These are phyloP conservation scores for Chydorus sphaericus DNA, from an alignment of 2,888 invertebrate genomes.

Conservation along the genomic window DNA sequence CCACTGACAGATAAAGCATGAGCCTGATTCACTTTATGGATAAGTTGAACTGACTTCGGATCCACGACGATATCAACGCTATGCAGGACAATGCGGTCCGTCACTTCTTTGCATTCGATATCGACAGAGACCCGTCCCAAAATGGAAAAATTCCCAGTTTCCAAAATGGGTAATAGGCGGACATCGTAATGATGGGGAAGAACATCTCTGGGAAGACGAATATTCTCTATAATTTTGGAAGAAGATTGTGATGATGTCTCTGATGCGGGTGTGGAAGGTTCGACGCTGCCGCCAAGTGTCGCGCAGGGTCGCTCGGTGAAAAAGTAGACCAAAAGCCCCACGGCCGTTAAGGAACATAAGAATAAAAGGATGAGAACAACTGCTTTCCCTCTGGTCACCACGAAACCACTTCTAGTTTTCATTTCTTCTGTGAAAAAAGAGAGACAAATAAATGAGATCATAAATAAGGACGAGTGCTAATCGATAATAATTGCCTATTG, in stretches of 20 bases:
- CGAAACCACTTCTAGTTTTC: too few relatives aligned
- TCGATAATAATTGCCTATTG: too few relatives aligned
- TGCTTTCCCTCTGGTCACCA: too few relatives aligned
- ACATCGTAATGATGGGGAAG: conserved; percentile 15
- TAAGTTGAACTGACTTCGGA: conserved; percentile 5
- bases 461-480: too few relatives aligned
- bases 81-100: conserved; percentile 57
- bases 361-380: neutral
- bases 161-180: conserved; percentile 18
- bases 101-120: conserved; percentile 31
- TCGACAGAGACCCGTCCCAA: conserved; percentile 18
- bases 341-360: neutral
- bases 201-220: conserved; percentile 6
- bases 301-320: neutral
- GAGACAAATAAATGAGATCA: too few relatives aligned
- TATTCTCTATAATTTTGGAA: neutral
- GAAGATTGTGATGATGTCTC: neutral
- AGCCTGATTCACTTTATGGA: too few relatives aligned
- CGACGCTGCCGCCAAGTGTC: too few relatives aligned
- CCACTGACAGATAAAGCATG: neutral
- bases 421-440: too few relatives aligned
- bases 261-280: too few relatives aligned
- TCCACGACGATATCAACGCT: conserved; percentile 51
- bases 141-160: conserved; percentile 18
- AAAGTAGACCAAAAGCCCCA: conserved; percentile 11